phyloP scores from a whole-genome alignment of 1,140 invertebrate species.

The Colletes latitarsis region DNA sequence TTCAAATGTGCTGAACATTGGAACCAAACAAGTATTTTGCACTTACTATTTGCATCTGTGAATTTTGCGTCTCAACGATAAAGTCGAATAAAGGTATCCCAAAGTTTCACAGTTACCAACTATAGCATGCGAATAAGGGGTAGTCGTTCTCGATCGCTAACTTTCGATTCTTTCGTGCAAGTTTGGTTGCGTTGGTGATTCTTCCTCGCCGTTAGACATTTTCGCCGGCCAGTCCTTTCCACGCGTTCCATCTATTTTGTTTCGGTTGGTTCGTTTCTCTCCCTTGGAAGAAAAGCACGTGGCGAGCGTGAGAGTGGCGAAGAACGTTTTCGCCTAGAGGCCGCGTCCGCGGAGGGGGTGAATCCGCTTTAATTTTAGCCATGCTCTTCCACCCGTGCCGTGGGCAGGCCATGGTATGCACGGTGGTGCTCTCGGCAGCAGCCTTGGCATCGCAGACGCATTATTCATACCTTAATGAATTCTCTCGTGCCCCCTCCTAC shows the following conservation, averaged over 20 bases:
- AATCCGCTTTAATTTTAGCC: conserved; percentile 79
- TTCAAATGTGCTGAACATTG: too few species aligned
- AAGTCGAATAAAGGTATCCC: too few species aligned
- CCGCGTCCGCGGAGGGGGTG: conserved; percentile 67
- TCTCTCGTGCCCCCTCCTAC: conserved; percentile 68
- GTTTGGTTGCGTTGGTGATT: too few species aligned
- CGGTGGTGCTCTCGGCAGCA: conserved; percentile 74
- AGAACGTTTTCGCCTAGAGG: conserved; percentile 62
- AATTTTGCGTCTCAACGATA: too few species aligned
- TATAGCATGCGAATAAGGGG: too few species aligned
- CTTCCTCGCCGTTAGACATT: neutral
- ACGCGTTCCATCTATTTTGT: neutral
- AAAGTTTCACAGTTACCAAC: too few species aligned
- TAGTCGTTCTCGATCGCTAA: too few species aligned
- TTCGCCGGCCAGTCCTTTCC: conserved; percentile 10
- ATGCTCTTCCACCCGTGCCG: conserved; percentile 71
- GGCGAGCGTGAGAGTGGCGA: conserved; percentile 54
- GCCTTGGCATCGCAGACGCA: conserved; percentile 81
- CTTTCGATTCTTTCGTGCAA: too few species aligned
- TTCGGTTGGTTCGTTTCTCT: conserved; percentile 5
- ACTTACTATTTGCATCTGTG: too few species aligned
- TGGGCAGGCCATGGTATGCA: conserved; percentile 76
- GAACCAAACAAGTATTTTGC: too few species aligned
- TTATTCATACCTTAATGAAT: conserved; percentile 81
- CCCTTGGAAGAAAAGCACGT: conserved; percentile 58